Conservation (phyloP, 2,797 vertebrate genomes). For the Dryobates pubescens region DNA sequence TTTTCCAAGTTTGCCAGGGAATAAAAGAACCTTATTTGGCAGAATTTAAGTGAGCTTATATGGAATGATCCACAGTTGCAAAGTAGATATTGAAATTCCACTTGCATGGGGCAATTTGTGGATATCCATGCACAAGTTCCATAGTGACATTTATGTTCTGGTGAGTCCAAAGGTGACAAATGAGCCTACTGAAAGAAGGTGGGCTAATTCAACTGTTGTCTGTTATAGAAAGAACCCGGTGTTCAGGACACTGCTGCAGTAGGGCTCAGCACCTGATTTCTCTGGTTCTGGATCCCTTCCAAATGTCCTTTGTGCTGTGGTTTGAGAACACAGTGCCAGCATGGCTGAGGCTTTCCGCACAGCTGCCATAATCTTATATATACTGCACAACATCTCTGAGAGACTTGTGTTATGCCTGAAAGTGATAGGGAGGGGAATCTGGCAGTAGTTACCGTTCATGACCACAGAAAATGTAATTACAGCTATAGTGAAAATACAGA, state of each 20-base stretch:
- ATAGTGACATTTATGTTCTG: background rate
- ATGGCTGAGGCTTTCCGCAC: background rate
- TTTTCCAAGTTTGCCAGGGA: constrained; percentile 88
- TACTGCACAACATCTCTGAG: background rate
- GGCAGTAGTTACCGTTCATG: background rate
- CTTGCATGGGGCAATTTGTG: background rate
- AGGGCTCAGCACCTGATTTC: background rate
- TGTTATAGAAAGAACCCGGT: background rate
- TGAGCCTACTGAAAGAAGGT: background rate
- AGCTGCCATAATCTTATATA: constrained; percentile 27
- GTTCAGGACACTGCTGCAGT: background rate
- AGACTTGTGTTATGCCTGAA: background rate
- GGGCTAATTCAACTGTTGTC: background rate
- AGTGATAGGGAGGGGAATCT: constrained; percentile 9
- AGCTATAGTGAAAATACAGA: background rate
- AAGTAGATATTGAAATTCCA: background rate
- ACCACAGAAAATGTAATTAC: constrained; percentile 32
- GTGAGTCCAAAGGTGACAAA: background rate
- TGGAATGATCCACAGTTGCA: background rate
- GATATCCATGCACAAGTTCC: background rate
- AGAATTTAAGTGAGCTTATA: background rate
- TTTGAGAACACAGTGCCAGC: background rate
- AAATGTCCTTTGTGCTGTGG: background rate
- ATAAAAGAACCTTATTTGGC: constrained; percentile 79
- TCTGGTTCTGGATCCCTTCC: background rate